phyloP scores from a whole-genome alignment of 2,888 invertebrate species.

The Lasioglossum calceatum region DNA sequence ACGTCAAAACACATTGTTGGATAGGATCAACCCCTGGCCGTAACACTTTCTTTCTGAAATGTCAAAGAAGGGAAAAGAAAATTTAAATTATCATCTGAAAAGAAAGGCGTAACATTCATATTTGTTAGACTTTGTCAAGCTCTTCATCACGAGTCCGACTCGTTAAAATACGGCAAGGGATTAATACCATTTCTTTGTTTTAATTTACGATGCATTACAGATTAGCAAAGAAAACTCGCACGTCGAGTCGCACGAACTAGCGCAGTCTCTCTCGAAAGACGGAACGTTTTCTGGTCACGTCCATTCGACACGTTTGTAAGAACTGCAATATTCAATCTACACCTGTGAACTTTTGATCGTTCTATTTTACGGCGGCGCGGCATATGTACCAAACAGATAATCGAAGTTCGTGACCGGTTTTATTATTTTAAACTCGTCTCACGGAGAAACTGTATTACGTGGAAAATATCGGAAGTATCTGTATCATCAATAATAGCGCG shows the following conservation, averaged over 20 bases:
- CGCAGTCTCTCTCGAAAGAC: not conserved
- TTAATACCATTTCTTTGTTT: too few relatives aligned
- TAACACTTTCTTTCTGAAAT: too few relatives aligned
- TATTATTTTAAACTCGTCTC: not conserved
- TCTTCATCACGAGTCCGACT: too few relatives aligned
- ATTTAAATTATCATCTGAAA: too few relatives aligned
- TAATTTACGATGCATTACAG: not conserved
- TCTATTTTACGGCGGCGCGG: not conserved
- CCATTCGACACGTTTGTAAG: not conserved
- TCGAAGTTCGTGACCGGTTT: not conserved
- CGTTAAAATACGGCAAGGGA: too few relatives aligned
- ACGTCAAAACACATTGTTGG: too few relatives aligned
- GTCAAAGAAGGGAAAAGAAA: too few relatives aligned
- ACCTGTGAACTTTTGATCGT: not conserved
- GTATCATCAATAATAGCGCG: not conserved
- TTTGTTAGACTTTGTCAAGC: too few relatives aligned
- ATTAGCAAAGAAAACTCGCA: not conserved
- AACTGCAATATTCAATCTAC: conserved; percentile 4
- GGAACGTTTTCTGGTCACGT: not conserved
- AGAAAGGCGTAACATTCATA: too few relatives aligned
- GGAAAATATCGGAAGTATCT: not conserved
- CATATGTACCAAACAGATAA: not conserved
- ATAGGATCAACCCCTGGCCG: too few relatives aligned
- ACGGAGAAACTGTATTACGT: not conserved
- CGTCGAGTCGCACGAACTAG: not conserved